A percentile compares a stretch with the other conserved stretches of the same genome.
Evolutionary conservation across 2,888 invertebrate genomes (phyloP).

Genomic region (Frankliniella fusca): DNA sequence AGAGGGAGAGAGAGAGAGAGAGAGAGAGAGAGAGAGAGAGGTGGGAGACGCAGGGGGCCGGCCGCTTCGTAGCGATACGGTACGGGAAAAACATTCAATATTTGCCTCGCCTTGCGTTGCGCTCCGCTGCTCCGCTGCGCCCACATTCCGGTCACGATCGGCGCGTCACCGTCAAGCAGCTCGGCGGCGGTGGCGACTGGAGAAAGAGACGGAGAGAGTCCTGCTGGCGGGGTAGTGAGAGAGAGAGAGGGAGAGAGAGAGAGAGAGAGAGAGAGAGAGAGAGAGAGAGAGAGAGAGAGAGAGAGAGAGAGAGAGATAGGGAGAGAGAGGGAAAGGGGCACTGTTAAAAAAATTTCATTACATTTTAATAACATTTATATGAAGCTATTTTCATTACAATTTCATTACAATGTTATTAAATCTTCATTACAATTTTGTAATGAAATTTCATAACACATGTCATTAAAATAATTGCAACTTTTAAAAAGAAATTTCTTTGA

Average conservation of each 20-base stretch:
- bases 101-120: not conserved
- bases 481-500: too few species aligned
- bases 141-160: not conserved
- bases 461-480: too few species aligned
- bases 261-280: constrained; percentile 9
- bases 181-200: not conserved
- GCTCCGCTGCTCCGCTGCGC: not conserved
- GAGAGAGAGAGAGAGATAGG: not conserved
- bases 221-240: not conserved
- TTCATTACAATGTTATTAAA: too few species aligned
- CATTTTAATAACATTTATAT: too few species aligned
- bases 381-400: too few species aligned
- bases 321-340: too few species aligned
- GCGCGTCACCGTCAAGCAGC: not conserved
- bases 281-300: constrained; percentile 5
- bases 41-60: not conserved
- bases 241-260: not conserved
- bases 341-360: too few species aligned
- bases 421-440: too few species aligned
- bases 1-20: not conserved
- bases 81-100: not conserved
- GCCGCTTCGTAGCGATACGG: not conserved
- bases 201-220: not conserved
- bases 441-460: too few species aligned
- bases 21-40: not conserved